Conservation (phyloP, 2,113 vertebrate genomes). For the Colius striatus region DNA sequence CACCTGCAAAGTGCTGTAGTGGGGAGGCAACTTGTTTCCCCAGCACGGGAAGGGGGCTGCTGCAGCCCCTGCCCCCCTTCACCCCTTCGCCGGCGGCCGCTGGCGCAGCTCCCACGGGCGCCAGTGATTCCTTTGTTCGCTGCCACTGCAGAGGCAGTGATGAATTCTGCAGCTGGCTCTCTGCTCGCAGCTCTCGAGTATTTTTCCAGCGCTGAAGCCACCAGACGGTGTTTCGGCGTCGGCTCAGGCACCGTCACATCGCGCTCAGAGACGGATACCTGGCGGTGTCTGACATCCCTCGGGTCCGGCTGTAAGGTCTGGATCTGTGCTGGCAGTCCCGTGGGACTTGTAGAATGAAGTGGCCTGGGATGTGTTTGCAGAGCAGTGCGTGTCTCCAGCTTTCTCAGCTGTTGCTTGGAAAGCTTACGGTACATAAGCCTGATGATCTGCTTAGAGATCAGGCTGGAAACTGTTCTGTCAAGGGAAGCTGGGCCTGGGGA, state of each 20-base stretch:
- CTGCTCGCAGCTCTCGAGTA: neutral
- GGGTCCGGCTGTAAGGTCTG: too few species aligned
- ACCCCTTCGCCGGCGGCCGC: neutral
- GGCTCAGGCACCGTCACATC: accelerated
- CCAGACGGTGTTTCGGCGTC: neutral
- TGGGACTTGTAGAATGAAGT: neutral
- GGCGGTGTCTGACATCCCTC: accelerated
- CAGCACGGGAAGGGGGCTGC: neutral
- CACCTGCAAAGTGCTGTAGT: accelerated
- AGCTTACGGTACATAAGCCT: too few species aligned
- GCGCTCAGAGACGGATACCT: accelerated
- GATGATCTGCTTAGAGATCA: too few species aligned
- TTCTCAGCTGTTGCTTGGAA: neutral
- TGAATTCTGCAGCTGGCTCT: neutral
- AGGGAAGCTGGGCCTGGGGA: neutral
- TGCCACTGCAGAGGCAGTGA: neutral
- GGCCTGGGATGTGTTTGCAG: neutral
- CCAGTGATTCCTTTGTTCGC: neutral
- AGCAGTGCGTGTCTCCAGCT: neutral
- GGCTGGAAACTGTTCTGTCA: neutral
- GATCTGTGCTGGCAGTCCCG: neutral
- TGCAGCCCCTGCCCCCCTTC: too few species aligned
- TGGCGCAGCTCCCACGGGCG: neutral
- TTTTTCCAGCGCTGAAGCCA: neutral
- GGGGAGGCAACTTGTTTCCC: neutral